Evolutionary conservation across 2,113 vertebrate genomes (phyloP), one percentile per base, ranked within the genome.

Genomic region (Amphilophus citrinellus): DNA sequence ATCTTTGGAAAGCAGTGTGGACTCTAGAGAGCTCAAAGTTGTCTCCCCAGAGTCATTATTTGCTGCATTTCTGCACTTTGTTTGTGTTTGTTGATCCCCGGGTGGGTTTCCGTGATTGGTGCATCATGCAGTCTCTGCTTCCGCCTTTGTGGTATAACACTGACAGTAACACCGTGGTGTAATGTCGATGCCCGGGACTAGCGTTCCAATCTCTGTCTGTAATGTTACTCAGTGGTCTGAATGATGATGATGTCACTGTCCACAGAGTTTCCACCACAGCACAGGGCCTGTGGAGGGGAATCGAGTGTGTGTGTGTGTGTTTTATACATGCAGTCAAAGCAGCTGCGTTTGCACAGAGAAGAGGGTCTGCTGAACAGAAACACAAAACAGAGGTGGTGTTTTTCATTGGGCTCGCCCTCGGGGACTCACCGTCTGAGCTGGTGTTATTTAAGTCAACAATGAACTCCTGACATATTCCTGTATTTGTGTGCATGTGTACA

Each of bases 191-290:
- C 83, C 73, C 2, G 1, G 87, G 81, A 62, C 80, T 62, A 59
- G 84, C 85, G 86, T 87, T 92, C 89, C 85, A 73, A 71, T 84
- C 75, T 47, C 39, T 0, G 24, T 77, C 77, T 81, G 82, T 73
- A 65, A 89, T 60, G 57, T 84, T 79, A n/a, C 77, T 62, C 60
- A 83, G 83, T 65, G 83, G 82, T 89, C 84, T 88, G 68, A 83
- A 78, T 88, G 84, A 89, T 94, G 90, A 93, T 94, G 90, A 93
- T 89, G 89, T 94, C 90, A 91, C 39, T 27, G 77, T 80, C 84
- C 82, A 5, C 81, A 89, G 85, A 86, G 80, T 92, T 92, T 92
- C 89, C 91, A 87, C 89, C 81, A 30, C 71, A 82, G 90, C 89
- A 39, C 84, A 88, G 50, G 44, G 63, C 78, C 80, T 68, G 82